Evolutionary conservation across 2,888 invertebrate genomes (phyloP).

Genomic region (Synanthedon myopaeformis): DNA sequence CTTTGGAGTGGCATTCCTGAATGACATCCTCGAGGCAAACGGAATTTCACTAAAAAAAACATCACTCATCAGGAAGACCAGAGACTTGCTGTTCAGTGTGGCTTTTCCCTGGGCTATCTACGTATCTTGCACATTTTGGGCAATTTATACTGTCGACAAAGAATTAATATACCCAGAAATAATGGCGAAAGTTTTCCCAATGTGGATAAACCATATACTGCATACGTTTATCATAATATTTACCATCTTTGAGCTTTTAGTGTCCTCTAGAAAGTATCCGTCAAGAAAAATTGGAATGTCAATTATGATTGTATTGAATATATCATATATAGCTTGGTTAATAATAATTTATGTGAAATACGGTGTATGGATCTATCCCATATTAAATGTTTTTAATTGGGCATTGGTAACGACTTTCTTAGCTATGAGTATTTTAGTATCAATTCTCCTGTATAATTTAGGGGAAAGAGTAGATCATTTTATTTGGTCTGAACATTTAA

Average conservation of each 20-base stretch:
- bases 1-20: constrained; percentile 78
- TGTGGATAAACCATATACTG: constrained; percentile 90
- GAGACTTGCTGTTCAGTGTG: constrained; percentile 75
- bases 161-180: constrained; percentile 88
- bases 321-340: constrained; percentile 78
- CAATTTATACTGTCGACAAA: constrained; percentile 83
- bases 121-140: constrained; percentile 90
- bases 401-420: constrained; percentile 79
- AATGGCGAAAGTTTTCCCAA: constrained; percentile 83
- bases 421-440: constrained; percentile 65
- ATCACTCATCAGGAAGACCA: constrained; percentile 74
- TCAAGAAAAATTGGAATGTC: constrained; percentile 71
- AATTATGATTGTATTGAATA: constrained; percentile 69
- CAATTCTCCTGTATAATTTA: constrained; percentile 72
- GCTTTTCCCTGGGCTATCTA: constrained; percentile 82
- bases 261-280: constrained; percentile 81
- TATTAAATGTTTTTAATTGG: constrained; percentile 79
- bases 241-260: constrained; percentile 78
- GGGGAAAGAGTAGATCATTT: constrained; percentile 79
- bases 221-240: constrained; percentile 86
- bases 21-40: constrained; percentile 81
- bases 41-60: constrained; percentile 68
- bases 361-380: constrained; percentile 90
- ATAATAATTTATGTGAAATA: constrained; percentile 75
- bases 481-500: constrained; percentile 68